These are phyloP conservation scores for Schlechtendalia chinensis DNA, from an alignment of 1,140 invertebrate species.

Conservation along the genomic window DNA sequence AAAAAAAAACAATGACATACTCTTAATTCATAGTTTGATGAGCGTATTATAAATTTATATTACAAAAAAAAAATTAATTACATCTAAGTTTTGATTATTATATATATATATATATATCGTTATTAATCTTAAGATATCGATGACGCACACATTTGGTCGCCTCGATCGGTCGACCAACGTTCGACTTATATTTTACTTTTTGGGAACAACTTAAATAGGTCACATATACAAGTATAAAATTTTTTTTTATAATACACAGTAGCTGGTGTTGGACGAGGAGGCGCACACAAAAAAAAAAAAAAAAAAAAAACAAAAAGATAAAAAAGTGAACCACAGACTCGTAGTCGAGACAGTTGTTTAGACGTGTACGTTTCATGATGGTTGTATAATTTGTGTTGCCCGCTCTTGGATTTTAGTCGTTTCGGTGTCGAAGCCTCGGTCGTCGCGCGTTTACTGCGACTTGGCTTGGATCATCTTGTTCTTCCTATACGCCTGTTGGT, in stretches of 20 bases:
- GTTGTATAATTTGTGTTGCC: not conserved
- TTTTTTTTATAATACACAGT: slow-evolving; percentile 5
- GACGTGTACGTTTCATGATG: not conserved
- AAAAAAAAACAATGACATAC: not conserved
- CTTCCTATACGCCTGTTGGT: slow-evolving; percentile 73
- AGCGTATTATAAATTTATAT: slow-evolving; percentile 28
- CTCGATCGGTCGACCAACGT: too few relatives aligned
- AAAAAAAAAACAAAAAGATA: too few relatives aligned
- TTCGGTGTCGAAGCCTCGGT: not conserved
- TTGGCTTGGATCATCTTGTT: slow-evolving; percentile 42
- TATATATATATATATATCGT: too few relatives aligned
- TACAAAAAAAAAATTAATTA: slow-evolving; percentile 28
- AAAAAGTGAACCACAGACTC: not conserved
- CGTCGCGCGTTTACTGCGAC: not conserved
- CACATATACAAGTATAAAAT: slow-evolving; percentile 38
- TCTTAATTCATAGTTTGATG: slow-evolving; percentile 39
- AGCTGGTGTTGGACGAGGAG: not conserved
- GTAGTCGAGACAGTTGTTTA: too few relatives aligned
- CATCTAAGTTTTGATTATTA: slow-evolving; percentile 33
- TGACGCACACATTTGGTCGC: not conserved
- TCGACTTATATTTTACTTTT: slow-evolving; percentile 29
- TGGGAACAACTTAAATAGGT: slow-evolving; percentile 50
- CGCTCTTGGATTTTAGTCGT: not conserved
- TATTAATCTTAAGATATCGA: not conserved
- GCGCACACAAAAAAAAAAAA: not conserved